Percentiles rank a stretch among this genome's conserved stretches.
phyloP scores from a whole-genome alignment of 1,140 invertebrate species.

The Drosophila busckii region DNA sequence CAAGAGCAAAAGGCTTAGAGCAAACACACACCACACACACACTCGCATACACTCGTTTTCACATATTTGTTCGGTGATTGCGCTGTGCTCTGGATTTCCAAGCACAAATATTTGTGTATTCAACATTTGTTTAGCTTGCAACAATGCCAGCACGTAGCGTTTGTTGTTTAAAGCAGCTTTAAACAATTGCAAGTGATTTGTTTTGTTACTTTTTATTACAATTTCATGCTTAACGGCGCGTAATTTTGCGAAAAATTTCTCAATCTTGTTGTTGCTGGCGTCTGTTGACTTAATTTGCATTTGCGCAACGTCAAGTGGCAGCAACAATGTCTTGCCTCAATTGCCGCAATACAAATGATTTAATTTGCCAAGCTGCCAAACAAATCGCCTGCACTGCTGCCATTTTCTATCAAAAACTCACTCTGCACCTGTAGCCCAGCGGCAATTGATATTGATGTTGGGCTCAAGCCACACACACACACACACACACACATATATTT shows the following conservation, averaged over 20 bases:
- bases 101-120: conserved; percentile 47
- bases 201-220: not conserved
- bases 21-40: conserved; percentile 16
- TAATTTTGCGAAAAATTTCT: no score
- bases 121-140: conserved; percentile 30
- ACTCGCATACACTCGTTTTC: conserved; percentile 1
- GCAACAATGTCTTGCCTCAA: conserved; percentile 13
- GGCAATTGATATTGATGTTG: conserved; percentile 73
- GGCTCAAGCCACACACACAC: no score
- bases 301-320: not conserved
- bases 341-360: conserved; percentile 57
- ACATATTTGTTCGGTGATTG: conserved; percentile 41
- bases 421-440: no score
- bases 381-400: no score
- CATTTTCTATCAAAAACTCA: no score
- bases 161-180: no score
- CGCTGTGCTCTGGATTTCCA: conserved; percentile 8
- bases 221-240: not conserved
- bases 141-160: conserved; percentile 2
- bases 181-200: conserved; percentile 1
- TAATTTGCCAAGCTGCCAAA: conserved; percentile 49
- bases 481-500: conserved; percentile 49
- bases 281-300: conserved; percentile 11
- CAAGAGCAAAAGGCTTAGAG: conserved; percentile 51
- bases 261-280: no score